Evolutionary conservation across 53 echinoderm and acorn worm species (phyloP).

Genomic region (Stichopus horrens): DNA sequence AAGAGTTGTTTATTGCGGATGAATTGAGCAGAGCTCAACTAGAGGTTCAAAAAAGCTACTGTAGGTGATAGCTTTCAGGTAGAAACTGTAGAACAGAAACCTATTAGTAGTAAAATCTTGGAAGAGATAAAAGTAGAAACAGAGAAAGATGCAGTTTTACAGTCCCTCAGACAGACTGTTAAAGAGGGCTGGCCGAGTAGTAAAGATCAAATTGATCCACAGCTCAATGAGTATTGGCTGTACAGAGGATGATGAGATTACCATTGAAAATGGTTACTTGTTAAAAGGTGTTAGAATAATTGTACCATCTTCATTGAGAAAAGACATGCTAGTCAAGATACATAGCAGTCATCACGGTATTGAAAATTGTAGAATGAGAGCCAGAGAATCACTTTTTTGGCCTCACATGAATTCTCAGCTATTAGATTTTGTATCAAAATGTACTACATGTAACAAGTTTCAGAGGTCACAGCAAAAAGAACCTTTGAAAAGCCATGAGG

Average conservation of each 20-base stretch:
- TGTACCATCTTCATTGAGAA: conserved; percentile 38
- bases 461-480: conserved; percentile 53
- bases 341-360: conserved; percentile 59
- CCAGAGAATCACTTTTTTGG: conserved; percentile 55
- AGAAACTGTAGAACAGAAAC: background rate
- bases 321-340: conserved; percentile 43
- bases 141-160: background rate
- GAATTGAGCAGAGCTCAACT: background rate
- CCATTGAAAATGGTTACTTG: conserved; percentile 35
- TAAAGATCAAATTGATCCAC: conserved; percentile 33
- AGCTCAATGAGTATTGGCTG: conserved; percentile 27
- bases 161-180: background rate
- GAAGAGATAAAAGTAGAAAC: background rate
- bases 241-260: conserved; percentile 26
- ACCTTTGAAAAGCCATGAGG: conserved; percentile 51
- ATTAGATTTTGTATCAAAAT: conserved; percentile 47
- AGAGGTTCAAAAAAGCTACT: background rate
- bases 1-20: conserved; percentile 3
- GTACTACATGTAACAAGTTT: conserved; percentile 50
- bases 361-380: conserved; percentile 45
- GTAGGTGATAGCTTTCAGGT: background rate
- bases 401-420: conserved; percentile 54
- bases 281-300: conserved; percentile 45
- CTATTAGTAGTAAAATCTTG: background rate
- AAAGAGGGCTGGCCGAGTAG: conserved; percentile 50